Base-by-base conservation (phyloP, 1,140 invertebrate species). In the Cylas formicarius region DNA sequence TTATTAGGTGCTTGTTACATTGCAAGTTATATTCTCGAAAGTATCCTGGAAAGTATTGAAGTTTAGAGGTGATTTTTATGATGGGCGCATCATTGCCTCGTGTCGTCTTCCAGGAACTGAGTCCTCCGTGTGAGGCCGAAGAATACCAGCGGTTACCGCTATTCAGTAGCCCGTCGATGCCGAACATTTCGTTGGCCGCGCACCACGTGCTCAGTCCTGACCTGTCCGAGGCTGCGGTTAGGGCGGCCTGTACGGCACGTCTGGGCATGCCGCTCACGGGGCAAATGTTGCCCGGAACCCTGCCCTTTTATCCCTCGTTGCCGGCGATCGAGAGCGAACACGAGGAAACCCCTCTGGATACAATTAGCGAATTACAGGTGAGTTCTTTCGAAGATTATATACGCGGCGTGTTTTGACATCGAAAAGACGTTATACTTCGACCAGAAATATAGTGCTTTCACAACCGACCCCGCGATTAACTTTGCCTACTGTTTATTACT, bases 81-180 rank as follows among this genome's bases (percentile, higher is more conserved):
- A n/a, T n/a, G n/a, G n/a, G n/a, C n/a, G n/a, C n/a, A n/a, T n/a
- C n/a, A n/a, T n/a, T n/a, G n/a, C n/a, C n/a, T n/a, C 18, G 23
- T 23, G 23, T 32, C 20, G 6, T 44, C 20, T 23, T 50, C 13
- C 19, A 48, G 46, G 46, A 61, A 50, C 42, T 61, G 16, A 62
- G 60, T 41, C 60, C 60, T 10, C 58, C 60, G 8, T 57, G 57
- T 29, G 59, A 60, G 26, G 72, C 73, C 19, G 81, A 84, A 42
- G 62, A 66, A 52, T 64, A 62, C 39, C 60, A 64, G 44, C 50
- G 61, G 19, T 59, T 67, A 65, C 82, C 81, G 20, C 70, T 96
- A 9, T 96, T 95, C 69, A 91, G 88, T 56, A 92, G 88, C 55
- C 91, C 92, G 23, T 95, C 91, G 54, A 81, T 96, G 81, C 91